Percentiles rank a stretch among this genome's conserved stretches.
phyloP scores from a whole-genome alignment of 64 coral and sea anemone species.

The Platygyra sinensis region DNA sequence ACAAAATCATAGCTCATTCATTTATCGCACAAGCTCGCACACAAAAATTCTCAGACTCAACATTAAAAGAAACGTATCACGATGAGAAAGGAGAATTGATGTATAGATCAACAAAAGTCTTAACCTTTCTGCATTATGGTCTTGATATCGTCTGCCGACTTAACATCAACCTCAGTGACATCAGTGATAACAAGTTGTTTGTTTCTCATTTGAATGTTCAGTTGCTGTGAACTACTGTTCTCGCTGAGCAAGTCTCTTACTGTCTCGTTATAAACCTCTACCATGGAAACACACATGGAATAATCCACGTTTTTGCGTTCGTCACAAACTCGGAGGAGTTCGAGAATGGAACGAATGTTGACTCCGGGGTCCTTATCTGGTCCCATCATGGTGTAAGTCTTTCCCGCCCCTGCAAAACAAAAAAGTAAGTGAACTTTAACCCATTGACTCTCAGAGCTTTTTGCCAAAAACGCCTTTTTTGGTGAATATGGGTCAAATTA shows the following conservation, averaged over 20 bases:
- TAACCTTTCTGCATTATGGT: constrained; percentile 89
- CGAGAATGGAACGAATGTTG: constrained; percentile 77
- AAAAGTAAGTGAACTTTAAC: not conserved
- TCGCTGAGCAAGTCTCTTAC: constrained; percentile 74
- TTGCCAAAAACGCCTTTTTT: no score
- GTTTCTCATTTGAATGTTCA: constrained; percentile 85
- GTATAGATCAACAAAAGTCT: not conserved
- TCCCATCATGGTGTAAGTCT: constrained; percentile 95
- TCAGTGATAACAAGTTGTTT: constrained; percentile 74
- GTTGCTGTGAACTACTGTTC: constrained; percentile 30
- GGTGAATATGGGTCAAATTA: no score
- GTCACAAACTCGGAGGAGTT: constrained; percentile 75
- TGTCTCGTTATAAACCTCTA: constrained; percentile 93
- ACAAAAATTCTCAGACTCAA: no score
- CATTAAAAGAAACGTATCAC: not conserved
- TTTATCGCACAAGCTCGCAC: no score
- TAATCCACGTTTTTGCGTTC: constrained; percentile 79
- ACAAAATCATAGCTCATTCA: no score
- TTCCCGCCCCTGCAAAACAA: constrained; percentile 65
- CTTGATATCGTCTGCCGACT: constrained; percentile 64
- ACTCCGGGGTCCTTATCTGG: constrained; percentile 79
- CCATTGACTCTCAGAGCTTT: no score
- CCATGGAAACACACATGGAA: constrained; percentile 82
- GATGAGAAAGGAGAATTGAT: not conserved
- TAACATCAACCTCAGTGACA: constrained; percentile 76